phyloP scores from a whole-genome alignment of 2,797 vertebrate species.

The Furcifer pardalis region DNA sequence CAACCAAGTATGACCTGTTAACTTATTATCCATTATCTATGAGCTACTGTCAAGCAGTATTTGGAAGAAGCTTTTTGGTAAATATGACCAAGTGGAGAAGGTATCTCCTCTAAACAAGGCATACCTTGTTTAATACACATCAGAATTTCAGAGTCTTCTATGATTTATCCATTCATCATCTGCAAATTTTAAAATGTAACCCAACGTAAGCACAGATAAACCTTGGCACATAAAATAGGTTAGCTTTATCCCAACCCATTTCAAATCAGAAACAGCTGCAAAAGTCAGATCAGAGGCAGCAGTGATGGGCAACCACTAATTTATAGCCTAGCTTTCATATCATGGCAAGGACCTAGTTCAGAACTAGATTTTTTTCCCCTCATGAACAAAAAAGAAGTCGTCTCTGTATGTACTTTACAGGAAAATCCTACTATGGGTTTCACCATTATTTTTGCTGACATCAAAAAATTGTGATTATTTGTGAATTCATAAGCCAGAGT shows the following conservation, averaged over 20 bases:
- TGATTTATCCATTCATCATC: background rate
- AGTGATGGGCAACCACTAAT: background rate
- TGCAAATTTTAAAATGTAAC: background rate
- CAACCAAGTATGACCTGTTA: background rate
- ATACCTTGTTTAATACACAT: background rate
- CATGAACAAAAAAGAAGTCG: background rate
- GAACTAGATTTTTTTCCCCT: background rate
- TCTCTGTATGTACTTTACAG: background rate
- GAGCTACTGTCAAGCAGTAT: background rate
- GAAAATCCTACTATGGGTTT: background rate
- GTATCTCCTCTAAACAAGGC: background rate
- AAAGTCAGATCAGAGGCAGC: background rate
- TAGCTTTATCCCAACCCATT: background rate
- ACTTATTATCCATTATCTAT: background rate
- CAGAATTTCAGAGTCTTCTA: background rate
- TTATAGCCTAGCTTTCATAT: background rate
- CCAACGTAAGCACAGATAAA: background rate
- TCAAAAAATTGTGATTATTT: background rate
- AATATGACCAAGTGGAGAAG: background rate
- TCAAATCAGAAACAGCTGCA: background rate
- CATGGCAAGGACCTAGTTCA: background rate
- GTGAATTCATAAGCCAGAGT: background rate
- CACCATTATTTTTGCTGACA: background rate
- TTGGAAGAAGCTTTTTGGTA: background rate
- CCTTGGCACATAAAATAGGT: background rate